These are phyloP conservation scores for Agriopis marginaria DNA, from an alignment of 2,888 invertebrate genomes.

Conservation along the genomic window DNA sequence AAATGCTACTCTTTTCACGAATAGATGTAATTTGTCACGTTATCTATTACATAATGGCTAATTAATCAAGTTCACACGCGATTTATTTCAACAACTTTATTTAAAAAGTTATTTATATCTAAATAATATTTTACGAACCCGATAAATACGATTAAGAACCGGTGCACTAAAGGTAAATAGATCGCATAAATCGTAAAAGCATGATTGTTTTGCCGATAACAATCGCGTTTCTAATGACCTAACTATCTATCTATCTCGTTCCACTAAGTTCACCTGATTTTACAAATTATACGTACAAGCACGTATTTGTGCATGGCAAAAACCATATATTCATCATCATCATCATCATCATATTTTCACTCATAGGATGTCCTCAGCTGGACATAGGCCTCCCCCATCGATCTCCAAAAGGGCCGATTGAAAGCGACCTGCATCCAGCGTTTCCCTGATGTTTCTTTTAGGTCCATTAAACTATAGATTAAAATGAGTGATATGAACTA, in stretches of 20 bases:
- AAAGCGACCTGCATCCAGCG: too few species aligned
- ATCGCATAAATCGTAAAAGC: constrained; percentile 17
- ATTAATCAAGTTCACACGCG: constrained; percentile 28
- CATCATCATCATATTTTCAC: too few species aligned
- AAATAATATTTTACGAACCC: background rate
- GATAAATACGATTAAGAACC: background rate
- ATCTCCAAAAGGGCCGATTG: too few species aligned
- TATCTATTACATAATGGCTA: constrained; percentile 13
- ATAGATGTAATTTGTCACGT: constrained; percentile 16
- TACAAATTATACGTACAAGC: constrained; percentile 20
- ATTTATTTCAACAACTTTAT: background rate
- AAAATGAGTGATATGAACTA: too few species aligned
- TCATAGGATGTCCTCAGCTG: too few species aligned
- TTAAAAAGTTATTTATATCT: background rate
- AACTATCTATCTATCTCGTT: constrained; percentile 16
- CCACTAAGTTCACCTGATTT: constrained; percentile 18
- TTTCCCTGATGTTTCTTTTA: too few species aligned
- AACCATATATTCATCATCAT: too few species aligned
- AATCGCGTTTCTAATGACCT: constrained; percentile 22
- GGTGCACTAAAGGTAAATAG: constrained; percentile 14
- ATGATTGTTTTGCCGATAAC: constrained; percentile 24
- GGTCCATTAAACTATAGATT: too few species aligned
- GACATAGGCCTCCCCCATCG: too few species aligned
- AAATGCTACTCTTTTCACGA: constrained; percentile 13
- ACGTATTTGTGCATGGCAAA: too few species aligned